These are phyloP conservation scores for Parnassius orleans DNA, from an alignment of 2,888 invertebrate genomes.

Conservation along the genomic window DNA sequence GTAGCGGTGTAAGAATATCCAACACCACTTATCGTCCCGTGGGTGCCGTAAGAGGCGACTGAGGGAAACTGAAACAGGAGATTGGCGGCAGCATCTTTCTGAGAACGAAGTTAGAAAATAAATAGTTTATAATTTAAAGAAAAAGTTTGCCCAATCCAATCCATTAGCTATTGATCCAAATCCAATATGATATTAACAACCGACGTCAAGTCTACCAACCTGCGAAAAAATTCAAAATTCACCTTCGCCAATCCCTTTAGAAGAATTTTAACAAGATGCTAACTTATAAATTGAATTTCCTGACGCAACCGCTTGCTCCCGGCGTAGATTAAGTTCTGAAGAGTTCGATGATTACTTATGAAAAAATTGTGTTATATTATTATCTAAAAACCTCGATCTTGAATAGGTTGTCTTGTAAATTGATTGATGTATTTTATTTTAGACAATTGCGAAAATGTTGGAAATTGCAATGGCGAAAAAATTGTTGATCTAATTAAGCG, in stretches of 20 bases:
- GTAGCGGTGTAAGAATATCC: no score
- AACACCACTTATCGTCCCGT: no score
- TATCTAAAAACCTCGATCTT: conserved; percentile 16
- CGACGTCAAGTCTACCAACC: conserved; percentile 17
- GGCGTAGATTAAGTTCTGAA: conserved; percentile 72
- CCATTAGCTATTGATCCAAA: no score
- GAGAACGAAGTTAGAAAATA: no score
- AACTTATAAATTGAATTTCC: conserved; percentile 79
- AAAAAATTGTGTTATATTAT: conserved; percentile 57
- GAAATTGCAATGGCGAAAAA: neutral
- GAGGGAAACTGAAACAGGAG: no score
- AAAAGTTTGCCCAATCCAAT: no score
- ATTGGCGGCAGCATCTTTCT: no score
- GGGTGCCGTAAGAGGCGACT: no score
- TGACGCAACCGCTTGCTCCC: conserved; percentile 68
- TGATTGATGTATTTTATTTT: neutral
- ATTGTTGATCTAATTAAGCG: no score
- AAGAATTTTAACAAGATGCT: conserved; percentile 77
- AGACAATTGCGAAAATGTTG: neutral
- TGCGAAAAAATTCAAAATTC: conserved; percentile 28
- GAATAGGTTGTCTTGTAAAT: conserved; percentile 1
- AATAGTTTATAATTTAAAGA: no score
- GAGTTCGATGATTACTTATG: conserved; percentile 66
- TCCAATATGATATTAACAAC: no score
- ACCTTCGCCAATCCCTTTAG: conserved; percentile 47